Evolutionary conservation across 2,888 invertebrate species (phyloP), one percentile per base, ranked within the genome.

Genomic region (Sturmia bella): DNA sequence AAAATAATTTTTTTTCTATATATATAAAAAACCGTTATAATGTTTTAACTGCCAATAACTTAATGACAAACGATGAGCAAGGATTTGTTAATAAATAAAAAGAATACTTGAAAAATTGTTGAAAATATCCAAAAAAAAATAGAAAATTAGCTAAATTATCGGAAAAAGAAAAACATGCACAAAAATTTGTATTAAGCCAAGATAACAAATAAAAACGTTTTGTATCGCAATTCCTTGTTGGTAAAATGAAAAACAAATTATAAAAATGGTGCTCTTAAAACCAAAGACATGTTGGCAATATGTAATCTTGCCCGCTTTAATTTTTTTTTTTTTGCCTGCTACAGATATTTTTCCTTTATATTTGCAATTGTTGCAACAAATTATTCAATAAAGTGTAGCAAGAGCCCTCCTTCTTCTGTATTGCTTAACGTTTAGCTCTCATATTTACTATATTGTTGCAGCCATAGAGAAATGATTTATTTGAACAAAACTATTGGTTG

Each of bases 11-110:
- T 76, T 77, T 68, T 39, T 13, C 12, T 12, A 27, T 12, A 57
- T 50, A 74, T 70, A n/a, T 32, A 32, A 9, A 32, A 32, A 32
- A 78, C 82, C 82, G 82, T 82, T 82, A 82, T 68, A 81, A 73
- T 81, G 63, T 78, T 82, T 75, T 66, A 78, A 59, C 78, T 78
- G 74, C 45, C 78, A 82, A 82, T 78, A 82, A 82, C 59, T 82
- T 82, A 82, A 82, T 82, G 82, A 75, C 78, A 75, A 78, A 75
- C 78, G 70, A 78, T 66, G 74, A 82, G 59, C 66, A 61, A 74
- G 59, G 54, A 73, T 66, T 59, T 66, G 27, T n/a, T 17, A 39
- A 41, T 39, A 50, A 56, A 45, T 73, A 43, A 66, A 59, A 52
- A 32, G 7, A 32, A 32, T 27, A 27, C 27, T 73, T 73, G 66